Base-by-base conservation (phyloP, 2,888 invertebrate genomes). In the Crepidodera aurea region DNA sequence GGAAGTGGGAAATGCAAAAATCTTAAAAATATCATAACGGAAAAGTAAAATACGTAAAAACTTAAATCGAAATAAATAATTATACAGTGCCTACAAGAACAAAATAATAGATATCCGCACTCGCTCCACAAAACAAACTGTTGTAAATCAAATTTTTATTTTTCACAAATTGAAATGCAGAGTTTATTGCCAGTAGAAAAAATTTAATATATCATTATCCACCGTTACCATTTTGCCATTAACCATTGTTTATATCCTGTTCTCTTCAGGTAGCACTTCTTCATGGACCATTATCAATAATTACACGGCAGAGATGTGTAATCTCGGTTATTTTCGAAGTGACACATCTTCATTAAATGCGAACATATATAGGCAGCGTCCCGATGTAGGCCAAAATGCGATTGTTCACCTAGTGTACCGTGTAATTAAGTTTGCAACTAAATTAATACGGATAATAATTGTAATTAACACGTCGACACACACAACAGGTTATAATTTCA, bases 231-330 rank as follows among this genome's bases (percentile, higher is more conserved):
- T 34, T 34, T 34, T 12, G 34, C 34, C 34, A 34, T 34, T 34
- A 34, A 13, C 34, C 34, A 34, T 34, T 34, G 34, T 34, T 34
- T 34, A 34, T 34, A 34, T 34, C 13, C 12, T 13, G 13, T 34
- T 34, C 34, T 34, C 34, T 34, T 34, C 34, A 34, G 34, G 34
- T 34, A 34, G 34, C 34, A 12, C 13, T 34, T 34, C 34, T 34
- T 34, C 13, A 34, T 34, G 34, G 34, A 13, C 34, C 10, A 34
- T 34, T 34, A 34, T 34, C 34, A 34, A 34, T 34, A 34, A 34
- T 34, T 34, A 34, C 13, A 34, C 34, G 13, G 13, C 34, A 13
- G 13, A 34, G 34, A 34, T 34, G 34, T 34, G 13, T 34, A 34
- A 34, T 34, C 34, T 34, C 34, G 13, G 34, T 34, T 34, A 34